Percentiles rank a stretch among this genome's conserved stretches.
These are phyloP conservation scores for Micronycteris hirsuta DNA, from an alignment of 2,113 vertebrate species.

Conservation along the genomic window DNA sequence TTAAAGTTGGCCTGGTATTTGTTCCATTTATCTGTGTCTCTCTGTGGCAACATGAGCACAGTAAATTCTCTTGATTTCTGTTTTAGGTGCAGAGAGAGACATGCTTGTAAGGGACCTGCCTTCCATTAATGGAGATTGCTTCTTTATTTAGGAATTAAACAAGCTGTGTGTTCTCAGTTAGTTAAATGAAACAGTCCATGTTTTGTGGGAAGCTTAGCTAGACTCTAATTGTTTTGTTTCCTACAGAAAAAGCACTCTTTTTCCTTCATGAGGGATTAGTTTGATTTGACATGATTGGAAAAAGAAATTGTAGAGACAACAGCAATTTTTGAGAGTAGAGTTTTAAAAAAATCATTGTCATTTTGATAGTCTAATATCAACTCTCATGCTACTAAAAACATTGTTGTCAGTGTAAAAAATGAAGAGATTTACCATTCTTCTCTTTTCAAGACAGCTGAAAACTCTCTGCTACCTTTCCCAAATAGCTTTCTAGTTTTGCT, in stretches of 20 bases:
- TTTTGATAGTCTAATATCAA: constrained; percentile 4
- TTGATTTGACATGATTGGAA: constrained; percentile 19
- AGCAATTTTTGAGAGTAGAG: neutral
- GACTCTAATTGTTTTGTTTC: constrained; percentile 57
- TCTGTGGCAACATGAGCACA: neutral
- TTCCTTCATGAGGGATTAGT: neutral
- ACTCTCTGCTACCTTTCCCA: neutral
- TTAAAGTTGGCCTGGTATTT: neutral
- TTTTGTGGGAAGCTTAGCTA: constrained; percentile 33
- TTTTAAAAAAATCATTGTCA: neutral
- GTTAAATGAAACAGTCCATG: constrained; percentile 59
- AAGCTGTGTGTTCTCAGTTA: constrained; percentile 45
- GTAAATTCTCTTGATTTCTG: neutral
- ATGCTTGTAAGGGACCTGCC: neutral
- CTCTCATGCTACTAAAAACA: neutral
- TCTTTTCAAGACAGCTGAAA: constrained; percentile 28
- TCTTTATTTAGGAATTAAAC: constrained; percentile 61
- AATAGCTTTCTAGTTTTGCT: constrained; percentile 19
- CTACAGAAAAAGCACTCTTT: constrained; percentile 31
- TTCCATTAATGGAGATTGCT: constrained; percentile 45
- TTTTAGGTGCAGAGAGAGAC: constrained; percentile 17
- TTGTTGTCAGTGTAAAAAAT: neutral
- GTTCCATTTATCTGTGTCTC: neutral
- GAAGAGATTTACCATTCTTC: neutral
- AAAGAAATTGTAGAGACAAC: constrained; percentile 24